Conservation (phyloP, 2,888 invertebrate genomes). For the Erebia ligea region DNA sequence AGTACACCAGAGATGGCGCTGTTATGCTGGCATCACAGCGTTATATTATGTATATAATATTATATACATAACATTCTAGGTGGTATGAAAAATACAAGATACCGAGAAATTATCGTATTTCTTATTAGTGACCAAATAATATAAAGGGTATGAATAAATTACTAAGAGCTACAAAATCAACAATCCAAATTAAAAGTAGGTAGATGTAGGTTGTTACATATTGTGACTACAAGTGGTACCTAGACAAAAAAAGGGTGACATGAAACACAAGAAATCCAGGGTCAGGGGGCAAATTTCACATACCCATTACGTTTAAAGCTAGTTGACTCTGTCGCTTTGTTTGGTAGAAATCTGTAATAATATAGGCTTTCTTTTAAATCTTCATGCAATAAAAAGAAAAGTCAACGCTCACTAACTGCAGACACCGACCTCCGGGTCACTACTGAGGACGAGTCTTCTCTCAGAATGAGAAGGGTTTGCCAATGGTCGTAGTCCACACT, state of each 20-base stretch:
- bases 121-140: slow-evolving; percentile 7
- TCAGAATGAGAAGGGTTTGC: no score
- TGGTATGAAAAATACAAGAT: background rate
- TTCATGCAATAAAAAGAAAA: no score
- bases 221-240: background rate
- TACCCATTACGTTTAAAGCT: slow-evolving; percentile 70
- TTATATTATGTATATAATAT: no score
- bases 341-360: slow-evolving; percentile 70
- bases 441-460: no score
- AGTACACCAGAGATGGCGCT: slow-evolving; percentile 47
- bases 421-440: no score
- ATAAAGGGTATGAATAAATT: background rate
- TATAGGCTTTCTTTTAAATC: slow-evolving; percentile 63
- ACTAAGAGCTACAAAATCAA: background rate
- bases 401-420: no score
- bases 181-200: background rate
- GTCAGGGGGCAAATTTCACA: slow-evolving; percentile 44
- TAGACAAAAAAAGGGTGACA: background rate
- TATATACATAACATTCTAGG: background rate
- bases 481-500: no score
- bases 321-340: slow-evolving; percentile 63
- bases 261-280: background rate
- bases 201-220: no score
- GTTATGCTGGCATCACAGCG: slow-evolving; percentile 8
- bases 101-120: background rate